Evolutionary conservation across 92 coral and sea anemone genomes (phyloP), one percentile per base, ranked within the genome.

Genomic region (Chrysogorgia sp.): DNA sequence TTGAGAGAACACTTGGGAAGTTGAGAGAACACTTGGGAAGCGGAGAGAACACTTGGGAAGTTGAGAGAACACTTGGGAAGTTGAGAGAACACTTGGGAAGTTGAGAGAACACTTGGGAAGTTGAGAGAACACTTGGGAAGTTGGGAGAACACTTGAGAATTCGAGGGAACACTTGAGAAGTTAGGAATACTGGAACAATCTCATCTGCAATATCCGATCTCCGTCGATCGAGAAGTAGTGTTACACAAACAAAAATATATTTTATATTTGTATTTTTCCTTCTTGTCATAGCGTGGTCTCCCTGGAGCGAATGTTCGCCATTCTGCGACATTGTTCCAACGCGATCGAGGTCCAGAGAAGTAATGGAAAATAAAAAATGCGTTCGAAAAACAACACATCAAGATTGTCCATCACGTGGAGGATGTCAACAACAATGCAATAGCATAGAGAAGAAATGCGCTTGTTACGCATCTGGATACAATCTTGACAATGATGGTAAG

Each of bases 251-350:
- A 37, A 37, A 4, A 37, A 37, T 37, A 56, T 56, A 10, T 56
- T 56, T 0, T 56, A 20, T 28, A 10, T 0, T 56, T 56, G 1
- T 20, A 37, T 71, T 0, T 14, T 29, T 17, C 41, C 50, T 75
- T 19, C 19, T 13, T n/a, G 26, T 76, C 58, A 0, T 12, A 92
- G 97, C 8, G 1, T 90, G 97, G 97, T 35, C 82, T 15, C 8
- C 80, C 13, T 92, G 96, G 97, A 63, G 67, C 26, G 17, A 67
- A 15, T 92, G 97, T 69, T 58, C 84, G 6, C 76, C 67, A 35
- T 25, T 58, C 0, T 90, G 96, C 59, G 43, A 47, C 25, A 43
- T 58, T 40, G 86, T 88, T 2, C 83, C 67, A 40, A 40, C n/a
- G 47, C 63, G 86, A 47, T 28, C 57, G 0, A 85, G 90, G 33